phyloP scores from a whole-genome alignment of 2,113 vertebrate genomes.

The Calidris pygmaea region DNA sequence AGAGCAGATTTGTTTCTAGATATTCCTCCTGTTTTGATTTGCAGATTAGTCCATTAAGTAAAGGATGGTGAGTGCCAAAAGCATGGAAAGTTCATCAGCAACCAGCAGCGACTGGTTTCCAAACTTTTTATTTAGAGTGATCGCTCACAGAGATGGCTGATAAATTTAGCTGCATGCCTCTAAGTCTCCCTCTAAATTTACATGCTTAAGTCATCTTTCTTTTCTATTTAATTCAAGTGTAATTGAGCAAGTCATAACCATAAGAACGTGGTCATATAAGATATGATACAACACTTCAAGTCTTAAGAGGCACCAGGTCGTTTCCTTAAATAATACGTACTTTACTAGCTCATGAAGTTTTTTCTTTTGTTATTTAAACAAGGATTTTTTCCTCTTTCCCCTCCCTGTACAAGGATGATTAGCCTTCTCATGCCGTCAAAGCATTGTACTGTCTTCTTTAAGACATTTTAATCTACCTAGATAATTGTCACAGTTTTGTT shows the following conservation, averaged over 20 bases:
- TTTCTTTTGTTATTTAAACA: not conserved
- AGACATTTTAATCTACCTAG: not conserved
- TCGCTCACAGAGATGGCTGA: slow-evolving; percentile 47
- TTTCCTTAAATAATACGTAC: not conserved
- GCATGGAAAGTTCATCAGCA: slow-evolving; percentile 52
- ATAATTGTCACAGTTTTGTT: not conserved
- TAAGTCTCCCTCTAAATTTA: slow-evolving; percentile 66
- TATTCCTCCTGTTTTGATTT: slow-evolving; percentile 19
- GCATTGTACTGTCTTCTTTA: not conserved
- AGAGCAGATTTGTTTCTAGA: not conserved
- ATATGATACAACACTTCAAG: not conserved
- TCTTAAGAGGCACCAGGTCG: not conserved
- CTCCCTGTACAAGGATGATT: not conserved
- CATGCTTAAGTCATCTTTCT: slow-evolving; percentile 57
- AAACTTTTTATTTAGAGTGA: slow-evolving; percentile 59
- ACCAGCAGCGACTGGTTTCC: slow-evolving; percentile 25
- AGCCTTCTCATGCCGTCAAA: not conserved
- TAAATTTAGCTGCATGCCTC: slow-evolving; percentile 65
- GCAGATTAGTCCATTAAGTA: slow-evolving; percentile 14
- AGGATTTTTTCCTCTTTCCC: not conserved
- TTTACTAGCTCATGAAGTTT: not conserved
- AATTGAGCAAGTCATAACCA: slow-evolving; percentile 8
- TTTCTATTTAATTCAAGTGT: slow-evolving; percentile 38
- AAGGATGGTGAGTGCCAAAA: slow-evolving; percentile 3
- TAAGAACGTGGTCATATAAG: not conserved